Conservation (phyloP, 2,888 invertebrate genomes). For the Oligia latruncula region DNA sequence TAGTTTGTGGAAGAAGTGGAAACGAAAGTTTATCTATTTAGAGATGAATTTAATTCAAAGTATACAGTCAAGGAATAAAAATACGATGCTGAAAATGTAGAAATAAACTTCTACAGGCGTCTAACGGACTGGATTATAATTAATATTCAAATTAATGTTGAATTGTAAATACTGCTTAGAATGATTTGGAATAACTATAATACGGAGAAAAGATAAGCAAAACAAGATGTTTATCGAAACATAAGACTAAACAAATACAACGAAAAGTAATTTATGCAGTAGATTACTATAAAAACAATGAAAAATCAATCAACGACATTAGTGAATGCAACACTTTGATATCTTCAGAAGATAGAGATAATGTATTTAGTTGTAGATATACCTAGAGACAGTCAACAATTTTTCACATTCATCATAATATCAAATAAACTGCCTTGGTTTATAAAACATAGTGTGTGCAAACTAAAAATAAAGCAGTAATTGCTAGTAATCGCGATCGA, state of each 20-base stretch:
- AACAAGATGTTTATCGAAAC: not conserved
- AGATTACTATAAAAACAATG: not conserved
- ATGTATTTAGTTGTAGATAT: not conserved
- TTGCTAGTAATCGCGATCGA: constrained; percentile 68
- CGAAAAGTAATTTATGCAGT: not conserved
- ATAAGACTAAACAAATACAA: not conserved
- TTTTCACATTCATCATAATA: not conserved
- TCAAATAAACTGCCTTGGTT: not conserved
- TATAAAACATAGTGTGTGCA: not conserved
- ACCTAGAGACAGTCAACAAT: not conserved
- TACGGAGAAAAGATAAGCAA: not conserved
- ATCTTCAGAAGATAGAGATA: not conserved
- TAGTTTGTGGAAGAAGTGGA: constrained; percentile 37
- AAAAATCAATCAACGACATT: constrained; percentile 13
- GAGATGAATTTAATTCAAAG: constrained; percentile 40
- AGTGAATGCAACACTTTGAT: not conserved
- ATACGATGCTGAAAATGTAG: constrained; percentile 11
- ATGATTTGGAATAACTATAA: not conserved
- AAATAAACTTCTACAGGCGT: not conserved
- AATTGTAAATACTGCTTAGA: not conserved
- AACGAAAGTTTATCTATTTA: constrained; percentile 38
- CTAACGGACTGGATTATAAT: not conserved
- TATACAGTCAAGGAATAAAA: constrained; percentile 31
- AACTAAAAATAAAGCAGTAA: constrained; percentile 57
- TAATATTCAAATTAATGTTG: not conserved